Base-by-base conservation (phyloP, 2,888 invertebrate species). In the Dasysyrphus albostriatus region DNA sequence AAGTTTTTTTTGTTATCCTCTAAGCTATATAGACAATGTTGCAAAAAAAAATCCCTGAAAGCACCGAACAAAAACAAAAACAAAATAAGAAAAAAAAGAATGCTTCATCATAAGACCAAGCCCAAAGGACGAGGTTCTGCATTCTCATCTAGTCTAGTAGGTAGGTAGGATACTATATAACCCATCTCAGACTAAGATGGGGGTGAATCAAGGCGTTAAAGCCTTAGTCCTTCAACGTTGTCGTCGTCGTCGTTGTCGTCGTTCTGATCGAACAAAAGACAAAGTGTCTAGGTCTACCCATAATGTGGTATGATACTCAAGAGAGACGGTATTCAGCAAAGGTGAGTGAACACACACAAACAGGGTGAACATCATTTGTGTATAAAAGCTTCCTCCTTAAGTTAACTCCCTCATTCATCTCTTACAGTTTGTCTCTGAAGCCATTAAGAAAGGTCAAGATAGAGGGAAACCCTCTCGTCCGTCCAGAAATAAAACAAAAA, bases 401-500 rank as follows among this genome's bases (percentile, higher is more conserved):
- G 78, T 83, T 72, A 75, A 75, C 78, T 75, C 59, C 83, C 42
- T 75, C 75, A 83, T 79, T 83, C 87, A 83, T 78, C 78, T 87
- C 65, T 42, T 54, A 24, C 24, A 70, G 74, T 75, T 87, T 87
- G 87, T 83, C 87, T 75, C 77, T 44, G 67, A 72, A 75, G 75
- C 87, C 74, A 87, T 87, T 87, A 83, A 83, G 78, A 83, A 87
- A 87, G 87, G 87, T 87, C 87, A 87, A 87, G 83, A 87, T 78
- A 79, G 74, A 83, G 63, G 82, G 81, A 87, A 82, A 54, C 63
- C 65, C 59, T 54, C 56, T 78, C 32, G 63, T 42, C 77, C 61
- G 54, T 70, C 54, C 72, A 49, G 54, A 5, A 54, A 9, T 51
- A 19, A 14, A 14, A 37, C 1, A 54, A 12, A 58, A 74, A 81